Base-by-base conservation (phyloP, 2,888 invertebrate species). In the Catocala nupta region DNA sequence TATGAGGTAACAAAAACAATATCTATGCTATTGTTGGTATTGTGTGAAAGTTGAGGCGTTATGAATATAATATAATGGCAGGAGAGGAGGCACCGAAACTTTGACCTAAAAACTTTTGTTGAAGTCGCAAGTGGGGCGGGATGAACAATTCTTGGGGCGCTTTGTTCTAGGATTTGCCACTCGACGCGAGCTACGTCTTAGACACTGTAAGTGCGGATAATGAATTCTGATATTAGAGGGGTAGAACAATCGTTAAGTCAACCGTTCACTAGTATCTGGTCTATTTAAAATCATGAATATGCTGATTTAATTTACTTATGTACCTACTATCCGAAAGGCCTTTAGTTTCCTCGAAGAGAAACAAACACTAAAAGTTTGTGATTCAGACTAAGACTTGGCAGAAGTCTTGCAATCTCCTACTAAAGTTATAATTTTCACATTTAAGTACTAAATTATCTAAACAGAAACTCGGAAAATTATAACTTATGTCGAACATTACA, bases 131-230 rank as follows among this genome's bases (percentile, higher is more conserved):
- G 69, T 49, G 65, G 56, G 71, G 55, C 67, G 49, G 63, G 59
- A 33, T 48, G 77, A 78, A 80, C 78, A 81, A 81, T 80, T 63
- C 68, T 67, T 49, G 67, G 71, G 73, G 47, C 47, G 71, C 83
- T 81, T 85, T 86, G 84, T 83, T 81, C 74, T 75, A 76, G 59
- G 60, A 78, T 77, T 80, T 70, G 53, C 72, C 57, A 62, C 68
- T 78, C 73, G 63, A 70, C 59, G 63, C 55, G 57, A 54, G 53
- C 63, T 59, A 72, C 73, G 71, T 72, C 73, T 73, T 76, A 70
- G 68, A 68, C 59, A 72, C 72, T 68, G 68, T 63, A 60, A 56
- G 55, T 36, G 47, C 16, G 13, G 47, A 47, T 73, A 71, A 78
- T 81, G 71, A 77, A 80, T 81, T 78, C 67, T 73, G 73, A 80